phyloP scores from a whole-genome alignment of 1,140 invertebrate species.

The Penaeus japonicus region DNA sequence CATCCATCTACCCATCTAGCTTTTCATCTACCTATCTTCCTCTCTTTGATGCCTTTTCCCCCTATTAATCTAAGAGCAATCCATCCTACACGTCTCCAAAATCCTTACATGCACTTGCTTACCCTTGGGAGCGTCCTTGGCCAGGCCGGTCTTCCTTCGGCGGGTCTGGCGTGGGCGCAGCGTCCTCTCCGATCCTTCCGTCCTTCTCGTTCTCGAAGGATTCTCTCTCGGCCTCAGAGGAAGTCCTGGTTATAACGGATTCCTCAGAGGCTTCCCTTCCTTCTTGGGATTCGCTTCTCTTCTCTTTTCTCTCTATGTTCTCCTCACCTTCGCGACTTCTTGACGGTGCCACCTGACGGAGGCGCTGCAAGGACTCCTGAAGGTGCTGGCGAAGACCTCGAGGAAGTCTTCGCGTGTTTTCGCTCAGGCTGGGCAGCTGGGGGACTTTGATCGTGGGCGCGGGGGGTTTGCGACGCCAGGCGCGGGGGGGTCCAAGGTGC shows the following conservation, averaged over 20 bases:
- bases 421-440: conserved; percentile 35
- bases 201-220: no score
- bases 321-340: background rate
- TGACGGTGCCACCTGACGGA: conserved; percentile 11
- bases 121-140: no score
- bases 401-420: conserved; percentile 37
- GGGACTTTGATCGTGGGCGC: conserved; percentile 40
- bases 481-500: background rate
- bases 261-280: background rate
- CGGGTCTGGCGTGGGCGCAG: no score
- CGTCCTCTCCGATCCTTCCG: no score
- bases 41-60: no score
- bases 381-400: conserved; percentile 18
- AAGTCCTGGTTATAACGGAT: background rate
- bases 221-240: no score
- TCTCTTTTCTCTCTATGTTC: background rate
- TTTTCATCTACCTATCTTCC: no score
- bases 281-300: background rate
- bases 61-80: no score
- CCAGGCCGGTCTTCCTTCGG: no score
- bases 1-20: no score
- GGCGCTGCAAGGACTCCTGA: conserved; percentile 18
- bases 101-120: no score
- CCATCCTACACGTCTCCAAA: no score
- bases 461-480: background rate